Evolutionary conservation across 2,797 vertebrate genomes (phyloP).

Genomic region (Melanotaenia boesemani): DNA sequence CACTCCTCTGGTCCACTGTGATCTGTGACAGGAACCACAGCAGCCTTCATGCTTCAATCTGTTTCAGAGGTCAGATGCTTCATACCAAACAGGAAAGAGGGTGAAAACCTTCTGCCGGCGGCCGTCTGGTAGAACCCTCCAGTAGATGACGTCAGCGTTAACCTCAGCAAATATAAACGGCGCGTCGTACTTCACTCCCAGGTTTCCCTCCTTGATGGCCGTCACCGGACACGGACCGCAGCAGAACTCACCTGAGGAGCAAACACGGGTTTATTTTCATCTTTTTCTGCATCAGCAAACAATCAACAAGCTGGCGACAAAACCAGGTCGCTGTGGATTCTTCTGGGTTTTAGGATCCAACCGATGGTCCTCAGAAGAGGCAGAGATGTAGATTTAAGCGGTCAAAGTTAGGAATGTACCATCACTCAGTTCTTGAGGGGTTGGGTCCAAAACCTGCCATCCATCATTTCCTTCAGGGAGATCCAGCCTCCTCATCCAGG

Average conservation of each 20-base stretch:
- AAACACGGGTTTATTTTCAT: background rate
- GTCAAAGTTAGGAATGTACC: slow-evolving; percentile 76
- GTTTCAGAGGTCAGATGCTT: background rate
- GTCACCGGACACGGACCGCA: slow-evolving; percentile 85
- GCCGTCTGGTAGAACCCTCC: slow-evolving; percentile 68
- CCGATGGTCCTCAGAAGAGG: background rate
- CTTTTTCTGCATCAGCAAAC: background rate
- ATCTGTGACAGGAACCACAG: slow-evolving; percentile 36
- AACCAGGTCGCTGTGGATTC: no score
- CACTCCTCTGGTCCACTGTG: slow-evolving; percentile 36
- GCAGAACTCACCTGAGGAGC: slow-evolving; percentile 76
- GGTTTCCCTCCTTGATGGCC: slow-evolving; percentile 83
- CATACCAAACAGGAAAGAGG: background rate
- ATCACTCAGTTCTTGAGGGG: slow-evolving; percentile 93
- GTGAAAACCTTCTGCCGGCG: slow-evolving; percentile 5
- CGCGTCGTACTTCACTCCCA: slow-evolving; percentile 82
- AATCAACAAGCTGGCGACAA: no score
- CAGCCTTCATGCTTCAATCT: no score
- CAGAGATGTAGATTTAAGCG: background rate
- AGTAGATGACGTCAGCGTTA: slow-evolving; percentile 83
- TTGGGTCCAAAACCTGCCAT: slow-evolving; percentile 96
- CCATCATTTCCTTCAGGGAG: slow-evolving; percentile 86
- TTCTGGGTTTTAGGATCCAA: background rate
- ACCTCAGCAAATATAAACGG: slow-evolving; percentile 85
- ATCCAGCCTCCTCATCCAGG: slow-evolving; percentile 91